Evolutionary conservation across 92 coral and sea anemone species (phyloP), one percentile per base, ranked within the genome.

Genomic region (Micromussa lordhowensis): DNA sequence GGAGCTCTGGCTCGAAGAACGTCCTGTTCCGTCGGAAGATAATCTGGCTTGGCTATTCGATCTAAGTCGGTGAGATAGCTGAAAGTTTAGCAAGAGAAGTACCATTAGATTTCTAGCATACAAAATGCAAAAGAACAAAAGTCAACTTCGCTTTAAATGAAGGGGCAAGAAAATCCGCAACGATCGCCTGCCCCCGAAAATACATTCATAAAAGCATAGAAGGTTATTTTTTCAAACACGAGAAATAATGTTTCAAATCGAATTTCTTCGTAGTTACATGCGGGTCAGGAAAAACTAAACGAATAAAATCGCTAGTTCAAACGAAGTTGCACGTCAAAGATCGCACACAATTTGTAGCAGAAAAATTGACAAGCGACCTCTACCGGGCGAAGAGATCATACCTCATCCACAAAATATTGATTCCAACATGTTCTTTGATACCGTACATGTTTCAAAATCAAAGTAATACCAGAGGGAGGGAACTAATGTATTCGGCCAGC

Each of bases 1-100:
- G 99, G 99, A 1, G 99, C 99, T 57, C 99, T 92, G 0, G 99
- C 99, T 22, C 99, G 96, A 51, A 98, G 92, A 14, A 98, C 98
- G 68, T 98, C 99, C 92, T 98, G 99, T 76, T 96, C 98, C 38
- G 99, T 98, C 3, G 99, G 99, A 30, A 98, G 96, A 66, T 98
- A 98, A 38, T 93, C 94, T 14, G 98, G 95, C 68, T 95, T 88
- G 72, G 99, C 96, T 75, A 98, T 84, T 59, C 99, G 96, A 79
- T 96, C 99, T 90, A 98, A 80, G 78, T 98, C 99, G 31, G 98
- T 94, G 49, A 98, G 96, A 87, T 98, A 98, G 89, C 99, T 98
- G 80, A 15, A 93, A 89, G 29, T 21, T 58, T 11, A 40, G 74
- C 19, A 80, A 79, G 48, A 61, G 15, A 63, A 71, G 53, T 69